Evolutionary conservation across 2,113 vertebrate species (phyloP).

Genomic region (Genyomyrus donnyi): DNA sequence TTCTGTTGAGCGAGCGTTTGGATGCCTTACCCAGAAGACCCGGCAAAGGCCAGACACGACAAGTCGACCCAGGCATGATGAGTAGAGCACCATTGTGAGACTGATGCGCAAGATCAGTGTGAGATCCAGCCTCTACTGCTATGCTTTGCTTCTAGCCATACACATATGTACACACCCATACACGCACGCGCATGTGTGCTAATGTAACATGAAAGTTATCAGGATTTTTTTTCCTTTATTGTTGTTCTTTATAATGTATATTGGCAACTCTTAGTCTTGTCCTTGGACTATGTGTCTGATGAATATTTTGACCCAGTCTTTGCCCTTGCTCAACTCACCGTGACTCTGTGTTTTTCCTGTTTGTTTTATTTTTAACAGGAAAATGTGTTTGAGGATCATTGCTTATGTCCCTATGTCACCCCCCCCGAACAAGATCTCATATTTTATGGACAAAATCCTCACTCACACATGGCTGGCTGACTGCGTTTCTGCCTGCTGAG

Average conservation of each 20-base stretch:
- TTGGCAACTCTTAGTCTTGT: background rate
- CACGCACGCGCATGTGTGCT: background rate
- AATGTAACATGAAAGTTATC: background rate
- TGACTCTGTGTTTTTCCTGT: background rate
- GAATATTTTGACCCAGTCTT: background rate
- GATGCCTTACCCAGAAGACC: background rate
- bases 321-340: background rate
- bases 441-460: background rate
- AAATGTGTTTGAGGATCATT: background rate
- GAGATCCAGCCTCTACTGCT: background rate
- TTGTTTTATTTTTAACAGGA: background rate
- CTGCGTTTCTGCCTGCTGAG: background rate
- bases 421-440: background rate
- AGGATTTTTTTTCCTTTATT: background rate
- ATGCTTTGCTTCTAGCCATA: background rate
- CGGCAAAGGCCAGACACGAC: background rate
- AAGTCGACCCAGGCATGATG: background rate
- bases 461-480: background rate
- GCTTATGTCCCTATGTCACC: background rate
- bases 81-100: background rate
- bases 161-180: background rate
- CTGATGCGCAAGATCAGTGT: background rate
- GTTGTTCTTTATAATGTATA: background rate
- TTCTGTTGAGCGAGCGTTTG: background rate
- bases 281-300: background rate